phyloP scores from a whole-genome alignment of 2,797 vertebrate genomes.

The Muraenolepis orangiensis region DNA sequence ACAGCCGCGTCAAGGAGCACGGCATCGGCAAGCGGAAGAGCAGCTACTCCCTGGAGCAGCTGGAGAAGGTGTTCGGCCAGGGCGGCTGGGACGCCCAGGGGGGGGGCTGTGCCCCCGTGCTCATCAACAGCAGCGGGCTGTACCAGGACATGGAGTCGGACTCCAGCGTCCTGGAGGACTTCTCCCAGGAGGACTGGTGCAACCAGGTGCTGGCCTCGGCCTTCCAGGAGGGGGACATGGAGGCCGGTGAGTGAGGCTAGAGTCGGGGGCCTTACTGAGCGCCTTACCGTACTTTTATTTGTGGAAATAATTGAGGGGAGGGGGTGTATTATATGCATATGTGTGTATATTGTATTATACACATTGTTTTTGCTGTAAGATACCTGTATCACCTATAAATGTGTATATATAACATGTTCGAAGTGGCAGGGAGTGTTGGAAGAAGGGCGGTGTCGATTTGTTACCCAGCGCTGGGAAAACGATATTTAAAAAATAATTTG shows the following conservation, averaged over 20 bases:
- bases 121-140: slow-evolving; percentile 98
- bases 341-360: no score
- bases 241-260: slow-evolving; percentile 88
- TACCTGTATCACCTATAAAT: no score
- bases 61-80: slow-evolving; percentile 98
- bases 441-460: neutral
- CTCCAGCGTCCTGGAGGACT: slow-evolving; percentile 95
- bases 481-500: no score
- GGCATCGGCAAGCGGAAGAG: slow-evolving; percentile 98
- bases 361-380: no score
- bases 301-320: no score
- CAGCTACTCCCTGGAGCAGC: slow-evolving; percentile 98
- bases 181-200: slow-evolving; percentile 97
- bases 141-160: slow-evolving; percentile 99
- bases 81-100: slow-evolving; percentile 96
- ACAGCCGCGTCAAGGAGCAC: slow-evolving; percentile 98
- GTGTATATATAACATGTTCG: no score
- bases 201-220: slow-evolving; percentile 91
- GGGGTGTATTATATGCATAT: no score
- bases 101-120: slow-evolving; percentile 88
- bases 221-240: slow-evolving; percentile 91
- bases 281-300: no score
- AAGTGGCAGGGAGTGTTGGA: neutral
- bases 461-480: neutral
- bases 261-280: no score